Conservation (phyloP, 2,888 invertebrate species). For the Troides aeacus region DNA sequence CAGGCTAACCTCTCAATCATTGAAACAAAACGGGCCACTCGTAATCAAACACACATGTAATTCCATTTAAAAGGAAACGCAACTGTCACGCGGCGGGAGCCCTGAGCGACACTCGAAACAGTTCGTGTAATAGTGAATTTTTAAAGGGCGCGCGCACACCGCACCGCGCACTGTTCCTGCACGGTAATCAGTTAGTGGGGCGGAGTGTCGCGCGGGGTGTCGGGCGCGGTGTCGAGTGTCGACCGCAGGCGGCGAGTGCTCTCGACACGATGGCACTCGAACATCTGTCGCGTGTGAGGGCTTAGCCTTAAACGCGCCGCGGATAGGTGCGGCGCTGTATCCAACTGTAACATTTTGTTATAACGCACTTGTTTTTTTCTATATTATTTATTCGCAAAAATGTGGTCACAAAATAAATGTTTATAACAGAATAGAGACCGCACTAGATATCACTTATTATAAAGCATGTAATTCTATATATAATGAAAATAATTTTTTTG, state of each 20-base stretch:
- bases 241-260: conserved; percentile 51
- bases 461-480: no score
- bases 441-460: no score
- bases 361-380: no score
- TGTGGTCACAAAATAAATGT: no score
- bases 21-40: conserved; percentile 21
- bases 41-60: conserved; percentile 11
- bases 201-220: conserved; percentile 28
- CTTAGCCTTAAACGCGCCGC: conserved; percentile 32
- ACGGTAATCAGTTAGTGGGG: conserved; percentile 30
- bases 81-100: conserved; percentile 14
- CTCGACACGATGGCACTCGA: conserved; percentile 58
- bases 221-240: conserved; percentile 43
- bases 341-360: conserved; percentile 11
- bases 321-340: conserved; percentile 16
- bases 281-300: conserved; percentile 60
- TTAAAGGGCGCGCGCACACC: conserved; percentile 25
- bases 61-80: conserved; percentile 23
- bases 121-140: conserved; percentile 24
- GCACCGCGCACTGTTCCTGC: conserved; percentile 14
- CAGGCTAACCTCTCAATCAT: conserved; percentile 2
- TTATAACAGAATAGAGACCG: no score
- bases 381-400: no score
- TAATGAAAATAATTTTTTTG: no score
- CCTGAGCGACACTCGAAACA: conserved; percentile 21